phyloP scores from a whole-genome alignment of 2,888 invertebrate species.

The Chaetogeoica ovagalla region DNA sequence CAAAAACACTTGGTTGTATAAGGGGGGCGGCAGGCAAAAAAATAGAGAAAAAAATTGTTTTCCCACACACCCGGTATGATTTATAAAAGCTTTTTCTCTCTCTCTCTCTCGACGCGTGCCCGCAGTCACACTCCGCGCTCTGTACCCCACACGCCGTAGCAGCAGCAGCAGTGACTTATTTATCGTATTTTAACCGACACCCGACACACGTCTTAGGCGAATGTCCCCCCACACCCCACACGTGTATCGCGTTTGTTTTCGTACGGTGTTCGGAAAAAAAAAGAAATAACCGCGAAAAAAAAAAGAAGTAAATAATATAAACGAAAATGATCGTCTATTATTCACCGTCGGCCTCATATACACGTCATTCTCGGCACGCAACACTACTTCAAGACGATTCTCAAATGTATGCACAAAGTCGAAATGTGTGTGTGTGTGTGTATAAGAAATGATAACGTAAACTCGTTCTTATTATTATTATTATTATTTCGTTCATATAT shows the following conservation, averaged over 20 bases:
- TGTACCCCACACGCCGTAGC: too few species aligned
- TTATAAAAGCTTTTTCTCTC: slow-evolving; percentile 36
- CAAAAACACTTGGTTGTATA: slow-evolving; percentile 18
- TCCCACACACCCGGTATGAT: slow-evolving; percentile 29
- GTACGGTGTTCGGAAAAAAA: slow-evolving; percentile 4
- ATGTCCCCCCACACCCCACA: too few species aligned
- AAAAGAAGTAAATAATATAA: too few species aligned
- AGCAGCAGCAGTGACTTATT: slow-evolving; percentile 28
- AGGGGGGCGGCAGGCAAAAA: too few species aligned
- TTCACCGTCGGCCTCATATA: slow-evolving; percentile 8
- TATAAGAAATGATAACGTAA: too few species aligned
- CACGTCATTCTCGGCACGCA: background rate
- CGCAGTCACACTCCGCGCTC: too few species aligned
- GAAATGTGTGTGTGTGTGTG: too few species aligned
- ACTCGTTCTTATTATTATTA: background rate
- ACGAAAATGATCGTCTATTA: slow-evolving; percentile 35
- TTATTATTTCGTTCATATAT: background rate
- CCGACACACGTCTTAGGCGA: slow-evolving; percentile 38
- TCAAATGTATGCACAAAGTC: background rate
- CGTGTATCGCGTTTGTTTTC: background rate
- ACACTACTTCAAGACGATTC: too few species aligned
- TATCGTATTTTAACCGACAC: slow-evolving; percentile 50
- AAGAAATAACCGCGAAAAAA: slow-evolving; percentile 40
- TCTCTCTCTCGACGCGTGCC: too few species aligned
- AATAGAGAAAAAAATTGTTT: background rate